Evolutionary conservation across 1,140 invertebrate genomes (phyloP), one percentile per base, ranked within the genome.

Genomic region (Pissodes strobi): DNA sequence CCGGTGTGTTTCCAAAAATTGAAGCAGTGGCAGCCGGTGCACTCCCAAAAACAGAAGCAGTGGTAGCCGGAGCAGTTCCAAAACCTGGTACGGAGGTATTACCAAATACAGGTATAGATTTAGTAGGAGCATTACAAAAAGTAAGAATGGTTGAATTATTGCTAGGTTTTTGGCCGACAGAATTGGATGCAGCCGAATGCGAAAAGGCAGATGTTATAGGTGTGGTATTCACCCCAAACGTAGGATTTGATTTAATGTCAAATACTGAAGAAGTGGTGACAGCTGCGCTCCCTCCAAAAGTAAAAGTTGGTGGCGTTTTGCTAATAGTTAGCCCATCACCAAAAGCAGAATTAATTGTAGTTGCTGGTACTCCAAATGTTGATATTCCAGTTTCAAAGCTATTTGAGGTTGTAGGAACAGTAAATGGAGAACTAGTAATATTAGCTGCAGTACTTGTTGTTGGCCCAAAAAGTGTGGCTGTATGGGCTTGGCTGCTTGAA

Each of bases 301-400:
- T 27, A 59, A 46, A 53, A 13, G 23, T 34, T 37, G 51, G 23
- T 13, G 17, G 8, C 5, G 0, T 6, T 17, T 25, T 17, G 12
- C 5, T 43, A 2, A 17, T 21, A 13, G 10, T 58, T 19, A 8
- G 22, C 13, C 4, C 23, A 23, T 23, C 13, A 23, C 41, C 25
- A 46, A 59, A 59, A 8, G 13, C 21, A 17, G 37, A 58, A 17
- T n/a, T 21, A 45, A 12, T 46, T 30, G 56, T 19, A 39, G 34
- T 9, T 34, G 49, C 13, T 1, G 25, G 10, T n/a, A 17, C 49
- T n/a, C n/a, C n/a, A n/a, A n/a, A n/a, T 27, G 49, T 19, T 21
- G 45, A 19, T 8, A 13, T 15, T 6, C 37, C 2, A 10, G 19
- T 23, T 13, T 0, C 17, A 59, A 37, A 59, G 46, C 23, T 18